These are phyloP conservation scores for Cathartes aura DNA, from an alignment of 2,113 vertebrate species.

Conservation along the genomic window DNA sequence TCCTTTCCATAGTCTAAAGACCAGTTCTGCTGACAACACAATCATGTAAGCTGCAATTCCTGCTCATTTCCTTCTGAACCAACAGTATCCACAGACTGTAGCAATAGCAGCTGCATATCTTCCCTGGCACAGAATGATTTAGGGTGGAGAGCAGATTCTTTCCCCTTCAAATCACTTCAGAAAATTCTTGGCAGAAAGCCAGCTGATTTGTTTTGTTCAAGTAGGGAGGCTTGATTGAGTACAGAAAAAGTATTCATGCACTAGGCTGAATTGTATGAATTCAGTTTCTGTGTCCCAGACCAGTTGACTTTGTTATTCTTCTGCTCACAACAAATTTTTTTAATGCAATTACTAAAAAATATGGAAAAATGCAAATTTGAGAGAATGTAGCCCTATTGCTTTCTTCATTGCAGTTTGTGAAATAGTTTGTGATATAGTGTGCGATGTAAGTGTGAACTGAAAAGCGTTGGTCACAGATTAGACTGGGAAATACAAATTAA, in stretches of 20 bases:
- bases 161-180: conserved; percentile 51
- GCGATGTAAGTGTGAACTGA: not conserved
- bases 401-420: not conserved
- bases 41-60: not conserved
- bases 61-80: not conserved
- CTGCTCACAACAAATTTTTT: not conserved
- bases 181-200: conserved; percentile 46
- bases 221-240: not conserved
- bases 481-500: not conserved
- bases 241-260: not conserved
- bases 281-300: not conserved
- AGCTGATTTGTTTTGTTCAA: conserved; percentile 29
- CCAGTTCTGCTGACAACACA: not conserved
- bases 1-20: not conserved
- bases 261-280: not conserved
- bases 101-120: conserved; percentile 60
- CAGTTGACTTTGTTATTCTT: not conserved
- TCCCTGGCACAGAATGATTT: conserved; percentile 41
- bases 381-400: not conserved
- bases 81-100: conserved; percentile 3
- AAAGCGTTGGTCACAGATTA: not conserved
- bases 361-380: not conserved
- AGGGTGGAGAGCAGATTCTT: conserved; percentile 62
- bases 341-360: not conserved
- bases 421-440: not conserved